Percentiles rank a stretch among this genome's conserved stretches.
Evolutionary conservation across 2,888 invertebrate species (phyloP).

Genomic region (Leptinotarsa rubiginosa): DNA sequence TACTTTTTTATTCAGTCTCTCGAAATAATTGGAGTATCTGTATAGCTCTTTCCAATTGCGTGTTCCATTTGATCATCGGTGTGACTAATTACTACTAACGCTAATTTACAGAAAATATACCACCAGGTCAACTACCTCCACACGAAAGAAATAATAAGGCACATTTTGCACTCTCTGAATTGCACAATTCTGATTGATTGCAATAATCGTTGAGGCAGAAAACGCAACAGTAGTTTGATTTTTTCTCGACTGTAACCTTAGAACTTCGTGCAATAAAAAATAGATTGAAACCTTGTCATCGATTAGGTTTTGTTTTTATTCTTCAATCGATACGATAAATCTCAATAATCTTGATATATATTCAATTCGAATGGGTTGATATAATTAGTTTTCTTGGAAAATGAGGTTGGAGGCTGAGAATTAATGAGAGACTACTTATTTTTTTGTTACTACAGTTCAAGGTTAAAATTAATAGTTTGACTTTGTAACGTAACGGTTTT

Average conservation of each 20-base stretch:
- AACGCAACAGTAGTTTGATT: background rate
- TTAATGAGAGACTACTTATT: no score
- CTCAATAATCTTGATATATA: background rate
- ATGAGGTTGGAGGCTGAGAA: no score
- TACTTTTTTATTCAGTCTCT: background rate
- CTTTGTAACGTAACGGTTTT: no score
- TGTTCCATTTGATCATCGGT: conserved; percentile 13
- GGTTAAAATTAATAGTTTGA: no score
- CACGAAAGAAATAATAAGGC: conserved; percentile 13
- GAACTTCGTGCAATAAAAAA: background rate
- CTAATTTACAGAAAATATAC: conserved; percentile 12
- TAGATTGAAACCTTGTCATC: background rate
- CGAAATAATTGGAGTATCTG: conserved; percentile 3
- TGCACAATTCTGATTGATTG: conserved; percentile 12
- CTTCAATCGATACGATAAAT: background rate
- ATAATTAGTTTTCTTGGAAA: no score
- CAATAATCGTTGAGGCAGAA: conserved; percentile 5
- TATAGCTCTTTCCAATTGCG: background rate
- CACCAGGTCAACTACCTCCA: conserved; percentile 18
- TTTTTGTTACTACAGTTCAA: no score
- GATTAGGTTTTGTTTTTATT: background rate
- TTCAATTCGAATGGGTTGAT: no score
- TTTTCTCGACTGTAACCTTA: background rate
- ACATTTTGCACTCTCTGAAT: conserved; percentile 6
- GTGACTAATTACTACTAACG: conserved; percentile 10